A percentile compares a stretch with the other conserved stretches of the same genome.
Evolutionary conservation across 2,797 vertebrate species (phyloP).

Genomic region (Choloepus didactylus): DNA sequence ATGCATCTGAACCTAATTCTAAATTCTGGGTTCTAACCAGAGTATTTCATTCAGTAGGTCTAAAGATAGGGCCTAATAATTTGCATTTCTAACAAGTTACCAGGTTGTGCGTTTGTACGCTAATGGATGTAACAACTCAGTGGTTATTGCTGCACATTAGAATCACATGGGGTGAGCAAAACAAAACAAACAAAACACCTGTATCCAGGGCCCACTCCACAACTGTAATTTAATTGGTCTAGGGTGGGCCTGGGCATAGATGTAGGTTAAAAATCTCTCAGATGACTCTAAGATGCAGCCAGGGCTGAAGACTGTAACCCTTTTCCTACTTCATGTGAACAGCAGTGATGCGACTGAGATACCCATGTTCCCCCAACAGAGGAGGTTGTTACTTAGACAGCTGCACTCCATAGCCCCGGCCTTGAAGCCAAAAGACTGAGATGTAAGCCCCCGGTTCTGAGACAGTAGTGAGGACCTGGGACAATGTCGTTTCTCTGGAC

Average conservation of each 20-base stretch:
- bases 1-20: not conserved
- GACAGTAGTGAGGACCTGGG: not conserved
- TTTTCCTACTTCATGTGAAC: not conserved
- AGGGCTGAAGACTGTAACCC: not conserved
- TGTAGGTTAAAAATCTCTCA: not conserved
- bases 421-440: not conserved
- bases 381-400: not conserved
- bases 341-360: not conserved
- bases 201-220: not conserved
- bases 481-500: not conserved
- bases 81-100: slow-evolving; percentile 27
- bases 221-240: not conserved
- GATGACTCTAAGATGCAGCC: not conserved
- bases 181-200: not conserved
- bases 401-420: not conserved
- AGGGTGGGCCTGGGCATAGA: not conserved
- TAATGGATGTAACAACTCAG: not conserved
- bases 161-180: not conserved
- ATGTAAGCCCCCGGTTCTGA: not conserved
- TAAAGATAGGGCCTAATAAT: not conserved
- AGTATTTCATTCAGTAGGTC: not conserved
- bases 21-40: not conserved
- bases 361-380: not conserved
- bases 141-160: not conserved
- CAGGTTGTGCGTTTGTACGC: not conserved